Conservation (phyloP, 2,888 invertebrate species). For the Calephelis perditalis region DNA sequence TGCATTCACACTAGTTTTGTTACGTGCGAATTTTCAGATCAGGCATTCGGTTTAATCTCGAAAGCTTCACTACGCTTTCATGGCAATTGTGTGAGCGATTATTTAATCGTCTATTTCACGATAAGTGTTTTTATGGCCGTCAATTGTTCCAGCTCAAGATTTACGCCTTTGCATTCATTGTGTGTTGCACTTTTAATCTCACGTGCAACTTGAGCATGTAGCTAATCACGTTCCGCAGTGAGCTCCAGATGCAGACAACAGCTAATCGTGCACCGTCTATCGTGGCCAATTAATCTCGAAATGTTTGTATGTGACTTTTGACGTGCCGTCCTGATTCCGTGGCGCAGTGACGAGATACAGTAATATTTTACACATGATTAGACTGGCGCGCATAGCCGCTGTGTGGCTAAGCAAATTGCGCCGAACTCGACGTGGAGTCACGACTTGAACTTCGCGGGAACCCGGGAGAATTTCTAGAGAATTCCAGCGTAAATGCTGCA, state of each 20-base stretch:
- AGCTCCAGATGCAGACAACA: slow-evolving; percentile 38
- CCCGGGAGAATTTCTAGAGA: slow-evolving; percentile 70
- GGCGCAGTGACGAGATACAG: slow-evolving; percentile 60
- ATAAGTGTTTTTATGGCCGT: slow-evolving; percentile 34
- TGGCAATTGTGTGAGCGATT: slow-evolving; percentile 47
- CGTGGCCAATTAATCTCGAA: slow-evolving; percentile 61
- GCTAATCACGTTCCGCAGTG: slow-evolving; percentile 29
- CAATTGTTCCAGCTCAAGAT: slow-evolving; percentile 31
- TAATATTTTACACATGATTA: slow-evolving; percentile 78
- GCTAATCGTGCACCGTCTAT: slow-evolving; percentile 54
- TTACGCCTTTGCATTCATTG: slow-evolving; percentile 10
- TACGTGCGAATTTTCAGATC: slow-evolving; percentile 52
- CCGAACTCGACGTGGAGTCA: slow-evolving; percentile 72
- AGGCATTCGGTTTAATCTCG: slow-evolving; percentile 53
- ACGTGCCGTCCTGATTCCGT: slow-evolving; percentile 60
- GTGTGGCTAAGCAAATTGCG: slow-evolving; percentile 77
- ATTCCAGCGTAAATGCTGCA: slow-evolving; percentile 72
- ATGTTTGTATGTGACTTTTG: slow-evolving; percentile 56
- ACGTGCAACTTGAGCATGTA: slow-evolving; percentile 18
- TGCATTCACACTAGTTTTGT: slow-evolving; percentile 50
- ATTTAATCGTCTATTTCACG: slow-evolving; percentile 40
- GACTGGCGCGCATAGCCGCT: slow-evolving; percentile 61
- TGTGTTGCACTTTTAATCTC: slow-evolving; percentile 28
- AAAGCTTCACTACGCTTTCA: slow-evolving; percentile 56
- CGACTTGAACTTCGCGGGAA: slow-evolving; percentile 74